Percentiles rank a stretch among this genome's conserved stretches.
These are phyloP conservation scores for Dasyprocta punctata DNA, from an alignment of 2,113 vertebrate species.

Conservation along the genomic window DNA sequence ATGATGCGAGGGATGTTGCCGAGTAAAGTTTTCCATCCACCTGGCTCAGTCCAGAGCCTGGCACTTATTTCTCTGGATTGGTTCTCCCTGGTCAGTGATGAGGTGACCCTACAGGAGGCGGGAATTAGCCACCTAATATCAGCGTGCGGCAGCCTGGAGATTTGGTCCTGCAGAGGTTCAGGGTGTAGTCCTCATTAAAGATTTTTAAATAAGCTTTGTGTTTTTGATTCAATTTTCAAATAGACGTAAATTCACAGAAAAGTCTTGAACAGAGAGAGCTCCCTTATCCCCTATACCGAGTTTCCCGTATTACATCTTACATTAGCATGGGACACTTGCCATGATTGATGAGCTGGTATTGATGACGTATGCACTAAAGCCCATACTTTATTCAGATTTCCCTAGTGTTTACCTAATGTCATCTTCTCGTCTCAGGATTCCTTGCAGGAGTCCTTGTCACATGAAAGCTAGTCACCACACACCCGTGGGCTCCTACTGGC, in stretches of 20 bases:
- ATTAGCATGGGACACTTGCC: background rate
- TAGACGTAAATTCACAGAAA: background rate
- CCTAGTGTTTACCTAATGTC: background rate
- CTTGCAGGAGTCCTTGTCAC: background rate
- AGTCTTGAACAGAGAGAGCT: background rate
- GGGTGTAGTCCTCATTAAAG: constrained; percentile 4
- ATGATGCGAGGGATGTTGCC: background rate
- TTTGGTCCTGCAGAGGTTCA: background rate
- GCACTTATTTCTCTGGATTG: background rate
- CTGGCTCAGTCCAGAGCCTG: background rate
- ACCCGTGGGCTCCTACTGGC: background rate
- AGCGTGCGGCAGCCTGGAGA: background rate
- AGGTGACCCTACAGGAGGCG: background rate
- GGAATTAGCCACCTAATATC: background rate
- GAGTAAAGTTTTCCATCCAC: background rate
- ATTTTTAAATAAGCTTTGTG: background rate
- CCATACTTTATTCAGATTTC: background rate
- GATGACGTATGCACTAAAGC: background rate
- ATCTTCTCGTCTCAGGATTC: background rate
- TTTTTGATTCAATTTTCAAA: background rate
- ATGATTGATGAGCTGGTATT: background rate
- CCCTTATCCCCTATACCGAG: background rate
- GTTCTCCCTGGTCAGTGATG: background rate
- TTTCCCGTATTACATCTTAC: background rate
- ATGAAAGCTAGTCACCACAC: background rate